A percentile compares a stretch with the other conserved stretches of the same genome.
phyloP scores from a whole-genome alignment of 1,140 invertebrate genomes.

The Caerostris extrusa region DNA sequence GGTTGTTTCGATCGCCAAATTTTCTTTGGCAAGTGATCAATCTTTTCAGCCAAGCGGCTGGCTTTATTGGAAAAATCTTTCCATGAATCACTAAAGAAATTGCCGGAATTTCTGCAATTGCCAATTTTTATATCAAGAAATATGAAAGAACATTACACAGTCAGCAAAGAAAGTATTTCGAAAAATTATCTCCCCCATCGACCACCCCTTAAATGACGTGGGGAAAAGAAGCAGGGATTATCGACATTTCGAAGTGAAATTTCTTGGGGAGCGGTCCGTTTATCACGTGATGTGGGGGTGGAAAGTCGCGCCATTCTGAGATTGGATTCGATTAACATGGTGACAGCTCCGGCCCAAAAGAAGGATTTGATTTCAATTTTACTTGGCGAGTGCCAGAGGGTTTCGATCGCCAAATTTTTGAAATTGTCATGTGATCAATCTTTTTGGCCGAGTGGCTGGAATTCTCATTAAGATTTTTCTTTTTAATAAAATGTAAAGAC shows the following conservation, averaged over 20 bases:
- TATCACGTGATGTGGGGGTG: not conserved
- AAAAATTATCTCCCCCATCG: not conserved
- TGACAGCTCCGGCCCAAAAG: not conserved
- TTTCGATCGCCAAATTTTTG: too few species aligned
- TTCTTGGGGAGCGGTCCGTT: not conserved
- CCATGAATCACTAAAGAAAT: not conserved
- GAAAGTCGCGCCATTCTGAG: not conserved
- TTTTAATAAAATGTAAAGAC: not conserved
- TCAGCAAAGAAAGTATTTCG: too few species aligned
- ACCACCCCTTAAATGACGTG: not conserved
- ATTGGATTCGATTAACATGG: not conserved
- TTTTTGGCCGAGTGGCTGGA: not conserved
- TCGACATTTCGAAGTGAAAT: not conserved
- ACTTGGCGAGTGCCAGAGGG: not conserved
- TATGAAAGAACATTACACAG: not conserved
- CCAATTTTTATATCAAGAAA: not conserved
- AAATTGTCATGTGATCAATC: too few species aligned
- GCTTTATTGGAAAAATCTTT: not conserved
- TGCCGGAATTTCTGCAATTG: not conserved
- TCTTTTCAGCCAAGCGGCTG: not conserved
- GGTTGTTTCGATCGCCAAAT: not conserved
- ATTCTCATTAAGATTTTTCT: not conserved
- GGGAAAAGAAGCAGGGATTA: not conserved
- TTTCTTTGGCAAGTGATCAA: not conserved
- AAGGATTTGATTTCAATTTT: not conserved